Evolutionary conservation across 2,797 vertebrate species (phyloP), one percentile per base, ranked within the genome.

Genomic region (Thripadectes ignobilis): DNA sequence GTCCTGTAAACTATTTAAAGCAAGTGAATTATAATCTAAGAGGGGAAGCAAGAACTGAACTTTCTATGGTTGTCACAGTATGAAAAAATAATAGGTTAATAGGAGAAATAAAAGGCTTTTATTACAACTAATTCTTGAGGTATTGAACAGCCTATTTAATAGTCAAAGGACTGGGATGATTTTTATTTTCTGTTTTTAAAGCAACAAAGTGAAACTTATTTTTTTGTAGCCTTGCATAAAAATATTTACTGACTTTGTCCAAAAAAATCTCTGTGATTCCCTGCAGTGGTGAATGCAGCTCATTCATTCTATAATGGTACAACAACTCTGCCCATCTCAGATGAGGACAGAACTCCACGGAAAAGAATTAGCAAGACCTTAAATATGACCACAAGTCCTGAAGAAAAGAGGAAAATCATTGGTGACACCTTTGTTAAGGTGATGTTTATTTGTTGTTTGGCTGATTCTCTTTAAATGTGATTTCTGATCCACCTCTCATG

Each of bases 271-370:
- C 80, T 95, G 19, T 96, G 2, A 58, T 85, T 52, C 92, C 89
- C 10, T 76, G 52, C 93, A 99, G 99, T 99, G 97, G 99, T 99
- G 83, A 99, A 99, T 72, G 99, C 99, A 45, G 99, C 99, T 84
- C 99, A 99, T 98, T 99, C 99, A 1, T 99, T 99, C 98, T 99
- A 99, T 91, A 99, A 99, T 9, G 99, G 99, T 91, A 99, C 99
- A 30, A 99, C 99, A 58, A 99, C 99, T 63, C 98, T 99, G 78
- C 99, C 99, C 88, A 99, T 99, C 97, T 99, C 99, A 1, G 99
- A 99, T 32, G 99, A 99, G 97, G 99, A 99, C 96, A 98, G 99
- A 92, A 99, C 99, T 10, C 99, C 99, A 80, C 98, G 99, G 54
- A 99, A 99, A 97, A 99, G 99, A 95, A 99, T 99, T 80, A 99